Evolutionary conservation across 2,888 invertebrate genomes (phyloP).

Genomic region (Eledone cirrhosa): DNA sequence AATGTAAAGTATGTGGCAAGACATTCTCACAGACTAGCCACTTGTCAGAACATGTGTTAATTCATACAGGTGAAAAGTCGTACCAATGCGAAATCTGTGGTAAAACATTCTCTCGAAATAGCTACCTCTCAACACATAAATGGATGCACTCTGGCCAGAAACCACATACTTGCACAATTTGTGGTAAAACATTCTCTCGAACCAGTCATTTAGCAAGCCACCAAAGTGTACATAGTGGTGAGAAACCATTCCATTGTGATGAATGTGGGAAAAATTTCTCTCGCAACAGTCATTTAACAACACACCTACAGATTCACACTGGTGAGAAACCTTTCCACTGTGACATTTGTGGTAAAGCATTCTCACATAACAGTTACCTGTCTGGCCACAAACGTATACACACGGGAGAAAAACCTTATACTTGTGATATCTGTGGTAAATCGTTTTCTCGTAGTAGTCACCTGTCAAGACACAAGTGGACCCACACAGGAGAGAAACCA

Average conservation of each 20-base stretch:
- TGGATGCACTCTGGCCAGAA: slow-evolving; percentile 10
- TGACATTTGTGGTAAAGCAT: not conserved
- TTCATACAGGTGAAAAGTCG: slow-evolving; percentile 4
- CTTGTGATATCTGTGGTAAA: not conserved
- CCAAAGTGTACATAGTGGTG: slow-evolving; percentile 1
- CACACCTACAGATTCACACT: not conserved
- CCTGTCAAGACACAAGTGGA: not conserved
- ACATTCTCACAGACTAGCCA: not conserved
- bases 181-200: not conserved
- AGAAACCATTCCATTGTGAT: slow-evolving; percentile 14
- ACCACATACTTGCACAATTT: slow-evolving; percentile 1
- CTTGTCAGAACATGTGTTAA: not conserved
- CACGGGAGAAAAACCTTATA: slow-evolving; percentile 6
- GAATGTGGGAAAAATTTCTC: slow-evolving; percentile 2
- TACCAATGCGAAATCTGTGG: slow-evolving; percentile 13
- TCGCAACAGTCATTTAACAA: not conserved
- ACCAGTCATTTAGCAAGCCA: not conserved
- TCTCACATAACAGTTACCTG: not conserved
- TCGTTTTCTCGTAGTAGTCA: slow-evolving; percentile 1
- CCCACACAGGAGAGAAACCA: not conserved
- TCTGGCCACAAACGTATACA: not conserved
- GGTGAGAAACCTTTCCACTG: slow-evolving; percentile 10
- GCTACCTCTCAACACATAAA: slow-evolving; percentile 4
- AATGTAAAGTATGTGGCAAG: slow-evolving; percentile 11
- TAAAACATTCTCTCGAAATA: slow-evolving; percentile 3